Conservation (phyloP, 2,797 vertebrate species). For the Picus viridis region DNA sequence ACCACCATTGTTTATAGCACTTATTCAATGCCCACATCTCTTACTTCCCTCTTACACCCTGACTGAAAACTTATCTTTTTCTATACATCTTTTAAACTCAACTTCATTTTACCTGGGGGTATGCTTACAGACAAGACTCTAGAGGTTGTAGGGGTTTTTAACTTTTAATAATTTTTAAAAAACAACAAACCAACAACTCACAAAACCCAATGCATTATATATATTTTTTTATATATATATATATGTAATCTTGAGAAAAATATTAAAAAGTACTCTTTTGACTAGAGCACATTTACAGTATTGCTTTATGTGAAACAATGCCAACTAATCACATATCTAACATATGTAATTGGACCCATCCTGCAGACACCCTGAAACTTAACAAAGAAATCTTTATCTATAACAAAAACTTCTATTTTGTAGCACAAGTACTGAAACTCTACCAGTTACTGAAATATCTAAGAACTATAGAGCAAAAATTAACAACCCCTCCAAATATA, state of each 20-base stretch:
- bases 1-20: background rate
- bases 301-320: background rate
- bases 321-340: background rate
- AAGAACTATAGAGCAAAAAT: background rate
- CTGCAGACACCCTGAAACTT: background rate
- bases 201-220: background rate
- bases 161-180: background rate
- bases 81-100: background rate
- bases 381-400: background rate
- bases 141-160: background rate
- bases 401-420: background rate
- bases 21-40: background rate
- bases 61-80: background rate
- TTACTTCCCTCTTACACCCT: fast-evolving
- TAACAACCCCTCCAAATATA: background rate
- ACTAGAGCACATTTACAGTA: background rate
- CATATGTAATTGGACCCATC: background rate
- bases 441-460: background rate
- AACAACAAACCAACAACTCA: background rate
- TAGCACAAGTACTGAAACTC: background rate
- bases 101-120: background rate
- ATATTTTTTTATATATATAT: background rate
- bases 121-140: background rate
- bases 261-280: background rate
- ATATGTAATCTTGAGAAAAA: background rate